Evolutionary conservation across 2,797 vertebrate species (phyloP), one percentile per base, ranked within the genome.

Genomic region (Coccyzus lansbergi): DNA sequence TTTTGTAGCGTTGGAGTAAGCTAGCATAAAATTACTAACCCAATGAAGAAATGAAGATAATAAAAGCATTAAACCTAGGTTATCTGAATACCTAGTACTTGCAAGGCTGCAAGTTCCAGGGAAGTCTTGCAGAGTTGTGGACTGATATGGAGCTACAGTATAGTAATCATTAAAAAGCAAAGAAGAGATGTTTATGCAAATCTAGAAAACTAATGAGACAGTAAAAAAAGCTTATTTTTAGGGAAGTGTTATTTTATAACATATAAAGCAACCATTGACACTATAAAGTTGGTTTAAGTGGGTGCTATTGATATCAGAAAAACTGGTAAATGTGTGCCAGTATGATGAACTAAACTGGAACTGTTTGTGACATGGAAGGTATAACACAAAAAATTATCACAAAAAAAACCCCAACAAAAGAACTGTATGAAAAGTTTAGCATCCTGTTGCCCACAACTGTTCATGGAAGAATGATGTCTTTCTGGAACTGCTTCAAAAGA

Each of bases 361-460:
- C 6, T 64, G 1, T 44, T 70, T 56, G 12, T 70, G 7, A 6
- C 18, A 12, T 15, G 28, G n/a, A 71, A 67, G 15, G 40, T 3
- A 28, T 0, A 60, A 33, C 9, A 36, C 7, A 44, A 3, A 59
- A 42, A 69, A 40, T 33, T 49, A 7, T 4, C 6, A n/a, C 8
- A n/a, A 60, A 67, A 10, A 36, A 53, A 9, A 9, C 38, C 38
- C 38, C 38, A 42, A 16, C 16, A 18, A 8, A 11, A n/a, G 28
- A 1, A 1, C 8, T 62, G 16, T 80, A 36, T 44, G 3, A 55
- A 28, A 80, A 44, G 4, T 60, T 5, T 70, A 34, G 26, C 5
- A 42, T 63, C 8, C 3, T 29, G 29, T 8, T 12, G 3, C 7
- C 11, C 8, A n/a, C 7, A 80, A 58, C 28, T 3, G 0, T 49